phyloP scores from a whole-genome alignment of 2,888 invertebrate genomes.

The Scrobipalpa costella region DNA sequence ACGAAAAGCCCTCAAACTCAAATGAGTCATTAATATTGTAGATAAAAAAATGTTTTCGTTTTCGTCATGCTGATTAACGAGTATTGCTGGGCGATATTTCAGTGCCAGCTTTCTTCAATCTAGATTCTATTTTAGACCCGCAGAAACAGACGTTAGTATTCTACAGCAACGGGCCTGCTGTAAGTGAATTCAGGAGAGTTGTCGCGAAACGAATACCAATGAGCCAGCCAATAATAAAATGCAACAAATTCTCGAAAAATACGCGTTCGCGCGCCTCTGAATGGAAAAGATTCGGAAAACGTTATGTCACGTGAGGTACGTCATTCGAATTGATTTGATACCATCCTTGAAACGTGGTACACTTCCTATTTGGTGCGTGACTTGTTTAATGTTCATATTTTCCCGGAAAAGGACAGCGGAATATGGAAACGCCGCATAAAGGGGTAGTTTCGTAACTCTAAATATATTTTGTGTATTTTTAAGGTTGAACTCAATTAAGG shows the following conservation, averaged over 20 bases:
- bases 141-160: conserved; percentile 34
- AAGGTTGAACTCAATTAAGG: too few species aligned
- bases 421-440: background rate
- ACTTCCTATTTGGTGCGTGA: conserved; percentile 16
- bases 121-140: background rate
- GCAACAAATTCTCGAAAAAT: conserved; percentile 33
- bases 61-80: too few species aligned
- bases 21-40: too few species aligned
- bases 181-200: conserved; percentile 56
- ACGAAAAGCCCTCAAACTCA: too few species aligned
- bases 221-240: conserved; percentile 41
- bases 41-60: too few species aligned
- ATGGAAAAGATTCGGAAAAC: conserved; percentile 18
- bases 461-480: too few species aligned
- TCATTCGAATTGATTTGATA: conserved; percentile 6
- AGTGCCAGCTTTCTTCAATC: background rate
- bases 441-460: background rate
- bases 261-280: conserved; percentile 6
- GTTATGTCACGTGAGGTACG: conserved; percentile 7
- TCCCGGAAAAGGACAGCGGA: background rate
- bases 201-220: conserved; percentile 56
- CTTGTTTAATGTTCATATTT: conserved; percentile 4
- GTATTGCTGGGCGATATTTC: background rate
- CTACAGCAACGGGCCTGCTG: conserved; percentile 30
- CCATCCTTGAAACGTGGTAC: background rate